These are phyloP conservation scores for Tanypteryx hageni DNA, from an alignment of 2,888 invertebrate species.

Conservation along the genomic window DNA sequence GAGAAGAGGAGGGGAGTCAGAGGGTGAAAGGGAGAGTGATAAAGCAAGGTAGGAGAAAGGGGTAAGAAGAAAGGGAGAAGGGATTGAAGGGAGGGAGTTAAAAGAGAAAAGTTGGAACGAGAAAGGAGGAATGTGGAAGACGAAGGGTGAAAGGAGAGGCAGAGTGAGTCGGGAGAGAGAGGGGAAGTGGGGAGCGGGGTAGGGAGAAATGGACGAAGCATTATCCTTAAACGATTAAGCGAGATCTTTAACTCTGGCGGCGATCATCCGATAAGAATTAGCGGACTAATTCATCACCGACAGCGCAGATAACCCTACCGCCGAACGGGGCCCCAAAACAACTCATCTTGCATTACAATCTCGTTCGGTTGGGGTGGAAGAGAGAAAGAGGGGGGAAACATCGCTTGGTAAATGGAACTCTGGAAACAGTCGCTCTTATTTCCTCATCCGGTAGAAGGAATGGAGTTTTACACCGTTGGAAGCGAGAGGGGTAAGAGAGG, in stretches of 20 bases:
- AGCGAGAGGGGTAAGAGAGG: neutral
- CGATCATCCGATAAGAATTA: slow-evolving; percentile 19
- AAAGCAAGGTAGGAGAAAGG: neutral
- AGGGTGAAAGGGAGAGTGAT: neutral
- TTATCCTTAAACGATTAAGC: slow-evolving; percentile 1
- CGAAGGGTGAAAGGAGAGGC: neutral
- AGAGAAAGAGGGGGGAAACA: neutral
- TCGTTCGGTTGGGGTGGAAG: neutral
- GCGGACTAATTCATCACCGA: neutral
- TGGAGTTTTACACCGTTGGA: neutral
- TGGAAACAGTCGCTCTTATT: neutral
- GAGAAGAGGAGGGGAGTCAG: neutral
- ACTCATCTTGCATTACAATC: slow-evolving; percentile 7
- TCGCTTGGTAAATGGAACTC: neutral
- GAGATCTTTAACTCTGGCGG: neutral
- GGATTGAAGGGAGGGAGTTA: neutral
- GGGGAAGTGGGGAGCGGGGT: neutral
- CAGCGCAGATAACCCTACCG: neutral
- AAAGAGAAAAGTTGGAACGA: neutral
- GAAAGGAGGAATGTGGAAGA: neutral
- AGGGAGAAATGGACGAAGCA: neutral
- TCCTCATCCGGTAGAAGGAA: neutral
- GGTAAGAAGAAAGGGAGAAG: neutral
- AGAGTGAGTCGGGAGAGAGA: neutral
- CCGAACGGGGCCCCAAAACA: neutral